Base-by-base conservation (phyloP, 2,888 invertebrate species). In the Parascotia fuliginaria region DNA sequence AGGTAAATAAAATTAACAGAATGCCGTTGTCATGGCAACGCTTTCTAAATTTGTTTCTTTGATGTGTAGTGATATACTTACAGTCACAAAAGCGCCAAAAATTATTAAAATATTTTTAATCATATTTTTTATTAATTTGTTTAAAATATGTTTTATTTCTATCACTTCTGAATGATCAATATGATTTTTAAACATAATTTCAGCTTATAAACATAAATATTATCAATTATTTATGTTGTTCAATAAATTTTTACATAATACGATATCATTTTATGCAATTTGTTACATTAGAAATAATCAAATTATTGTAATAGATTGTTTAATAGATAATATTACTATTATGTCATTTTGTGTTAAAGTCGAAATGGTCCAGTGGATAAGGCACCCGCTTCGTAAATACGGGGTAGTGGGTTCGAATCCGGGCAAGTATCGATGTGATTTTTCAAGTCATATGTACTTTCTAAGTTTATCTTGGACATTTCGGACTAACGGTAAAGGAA, bases 21-120 rank as follows among this genome's bases (percentile, higher is more conserved):
- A n/a, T n/a, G n/a, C n/a, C n/a, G n/a, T n/a, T n/a, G n/a, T n/a
- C n/a, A n/a, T n/a, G n/a, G n/a, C n/a, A n/a, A n/a, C n/a, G n/a
- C n/a, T n/a, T n/a, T n/a, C n/a, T n/a, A n/a, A n/a, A n/a, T n/a
- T n/a, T n/a, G n/a, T n/a, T n/a, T n/a, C n/a, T n/a, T n/a, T n/a
- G n/a, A n/a, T n/a, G n/a, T n/a, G n/a, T n/a, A n/a, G n/a, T n/a
- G n/a, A 19, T 19, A 12, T 36, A 40, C 38, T 45, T 38, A 60
- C 62, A 29, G 28, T 42, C n/a, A 49, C 39, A 39, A 57, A 12
- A 6, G 39, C 40, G 0, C 45, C 19, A 15, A 39, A 51, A 31
- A 57, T 37, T 0, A 55, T 22, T 0, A 53, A 6, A 6, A 49
- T 2, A 40, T 42, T 39, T 29, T 32, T 36, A 24, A 37, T 37